Conservation (phyloP, 1,140 invertebrate species). For the Micrasema longulum region DNA sequence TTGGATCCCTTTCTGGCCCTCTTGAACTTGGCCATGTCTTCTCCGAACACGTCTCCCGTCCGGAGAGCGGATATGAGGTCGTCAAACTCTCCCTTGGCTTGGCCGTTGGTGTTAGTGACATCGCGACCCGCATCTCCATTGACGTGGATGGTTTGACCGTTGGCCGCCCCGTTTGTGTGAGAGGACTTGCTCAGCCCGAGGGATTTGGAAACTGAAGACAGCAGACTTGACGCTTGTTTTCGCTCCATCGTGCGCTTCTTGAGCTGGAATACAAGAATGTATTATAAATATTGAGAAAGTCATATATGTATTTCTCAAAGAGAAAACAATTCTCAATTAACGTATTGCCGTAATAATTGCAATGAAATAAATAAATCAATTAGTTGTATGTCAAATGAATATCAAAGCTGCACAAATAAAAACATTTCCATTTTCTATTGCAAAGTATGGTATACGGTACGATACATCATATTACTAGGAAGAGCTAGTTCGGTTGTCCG, state of each 20-base stretch:
- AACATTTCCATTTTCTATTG: too few species aligned
- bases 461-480: too few species aligned
- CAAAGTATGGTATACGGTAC: too few species aligned
- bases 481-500: too few species aligned
- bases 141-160: conserved; percentile 62
- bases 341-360: too few species aligned
- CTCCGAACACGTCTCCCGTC: conserved; percentile 97
- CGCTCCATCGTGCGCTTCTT: conserved; percentile 90
- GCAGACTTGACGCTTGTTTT: conserved; percentile 80
- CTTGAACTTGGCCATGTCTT: conserved; percentile 95
- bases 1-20: conserved; percentile 78
- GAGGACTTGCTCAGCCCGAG: conserved; percentile 66
- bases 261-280: conserved; percentile 68
- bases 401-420: too few species aligned
- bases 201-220: conserved; percentile 72
- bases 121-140: conserved; percentile 56
- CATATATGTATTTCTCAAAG: background rate
- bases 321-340: background rate
- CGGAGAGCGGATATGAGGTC: conserved; percentile 95
- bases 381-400: too few species aligned
- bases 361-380: too few species aligned
- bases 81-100: conserved; percentile 93
- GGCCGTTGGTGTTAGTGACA: conserved; percentile 55
- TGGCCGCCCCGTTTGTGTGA: conserved; percentile 64
- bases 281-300: background rate